Conservation (phyloP, 2,888 invertebrate genomes). For the Cabera pusaria region DNA sequence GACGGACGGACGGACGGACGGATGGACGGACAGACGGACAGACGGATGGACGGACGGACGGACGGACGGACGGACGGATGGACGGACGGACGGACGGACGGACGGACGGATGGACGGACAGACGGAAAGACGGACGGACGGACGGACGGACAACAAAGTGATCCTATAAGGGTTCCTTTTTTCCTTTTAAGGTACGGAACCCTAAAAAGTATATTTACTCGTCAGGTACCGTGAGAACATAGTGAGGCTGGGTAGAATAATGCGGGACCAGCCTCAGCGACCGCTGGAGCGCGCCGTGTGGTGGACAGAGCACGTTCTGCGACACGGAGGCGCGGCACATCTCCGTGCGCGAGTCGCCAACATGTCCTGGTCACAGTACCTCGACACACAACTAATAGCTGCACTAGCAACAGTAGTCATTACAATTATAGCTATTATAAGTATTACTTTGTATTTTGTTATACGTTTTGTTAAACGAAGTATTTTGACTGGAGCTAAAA, state of each 20-base stretch:
- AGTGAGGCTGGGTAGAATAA: conserved; percentile 22
- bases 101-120: too few species aligned
- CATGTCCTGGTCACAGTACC: conserved; percentile 28
- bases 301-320: conserved; percentile 39
- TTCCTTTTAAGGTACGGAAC: too few species aligned
- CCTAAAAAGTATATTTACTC: too few species aligned
- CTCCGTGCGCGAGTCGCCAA: conserved; percentile 35
- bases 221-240: conserved; percentile 21
- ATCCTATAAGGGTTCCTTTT: too few species aligned
- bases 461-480: conserved; percentile 4
- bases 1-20: too few species aligned
- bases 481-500: conserved; percentile 2
- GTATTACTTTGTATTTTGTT: neutral
- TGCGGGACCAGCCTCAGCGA: conserved; percentile 32
- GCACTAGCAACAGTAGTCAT: neutral
- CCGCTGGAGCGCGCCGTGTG: conserved; percentile 35
- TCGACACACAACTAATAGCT: conserved; percentile 11
- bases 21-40: too few species aligned
- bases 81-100: too few species aligned
- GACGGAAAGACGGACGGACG: too few species aligned
- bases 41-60: too few species aligned
- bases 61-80: too few species aligned
- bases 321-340: conserved; percentile 38
- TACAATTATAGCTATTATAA: neutral
- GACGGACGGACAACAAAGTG: too few species aligned